Evolutionary conservation across 2,113 vertebrate species (phyloP), one percentile per base, ranked within the genome.

Genomic region (Hippocampus abdominalis): DNA sequence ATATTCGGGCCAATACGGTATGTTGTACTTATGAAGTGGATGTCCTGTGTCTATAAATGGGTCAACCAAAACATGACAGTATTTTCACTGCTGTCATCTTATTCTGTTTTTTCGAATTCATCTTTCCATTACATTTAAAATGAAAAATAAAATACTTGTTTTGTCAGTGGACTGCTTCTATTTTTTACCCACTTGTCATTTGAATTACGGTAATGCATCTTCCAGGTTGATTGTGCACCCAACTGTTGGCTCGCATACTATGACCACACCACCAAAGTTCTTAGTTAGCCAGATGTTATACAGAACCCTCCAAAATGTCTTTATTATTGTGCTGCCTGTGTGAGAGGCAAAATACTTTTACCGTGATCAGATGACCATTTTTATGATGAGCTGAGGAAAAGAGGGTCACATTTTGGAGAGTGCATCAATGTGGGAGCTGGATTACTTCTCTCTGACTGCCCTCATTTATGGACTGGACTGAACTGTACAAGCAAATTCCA

Each of bases 401-500:
- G 36, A 42, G 12, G 27, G 68, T 20, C 32, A 1, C 18, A 0
- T 4, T 32, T 42, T 42, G 3, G n/a, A 13, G 73, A 68, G 48
- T 46, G 29, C 44, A 0, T 11, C 6, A 0, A 46, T 68, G 70
- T 69, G 10, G 20, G 27, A 77, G 39, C 39, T 70, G 8, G 61
- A 69, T 75, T 77, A 71, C 75, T 80, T 75, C 62, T 46, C 59
- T 27, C 59, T 32, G 54, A 71, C 69, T 57, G 72, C 61, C 42
- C 70, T 69, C 69, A 69, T 81, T 83, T 81, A 44, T 64, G 62
- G 15, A 64, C 66, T 32, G 5, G 32, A 13, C 2, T 51, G 5
- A 9, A 44, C 49, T 83, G 64, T 76, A 70, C 79, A 72, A 84
- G 85, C 76, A 84, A 70, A 75, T 68, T 74, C 23, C 20, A 62